A percentile compares a stretch with the other conserved stretches of the same genome.
These are phyloP conservation scores for Polydrusus tereticollis DNA, from an alignment of 2,888 invertebrate species.

Conservation along the genomic window DNA sequence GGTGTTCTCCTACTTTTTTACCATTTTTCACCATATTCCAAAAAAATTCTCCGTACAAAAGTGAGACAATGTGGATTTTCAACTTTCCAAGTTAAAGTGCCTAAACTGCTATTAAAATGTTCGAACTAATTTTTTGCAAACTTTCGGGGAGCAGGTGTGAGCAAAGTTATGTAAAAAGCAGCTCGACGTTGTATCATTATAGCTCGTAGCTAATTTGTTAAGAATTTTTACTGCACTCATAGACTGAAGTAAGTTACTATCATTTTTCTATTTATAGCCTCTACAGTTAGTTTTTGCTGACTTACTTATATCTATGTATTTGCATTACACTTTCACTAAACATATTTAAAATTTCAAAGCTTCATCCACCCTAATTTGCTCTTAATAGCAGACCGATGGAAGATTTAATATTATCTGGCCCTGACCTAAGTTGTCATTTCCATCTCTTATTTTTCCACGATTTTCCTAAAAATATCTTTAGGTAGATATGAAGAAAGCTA, in stretches of 20 bases:
- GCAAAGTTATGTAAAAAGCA: conserved; percentile 43
- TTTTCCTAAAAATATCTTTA: conserved; percentile 5
- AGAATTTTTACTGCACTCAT: conserved; percentile 46
- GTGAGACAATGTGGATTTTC: conserved; percentile 37
- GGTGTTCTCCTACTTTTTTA: conserved; percentile 8
- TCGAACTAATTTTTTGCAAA: conserved; percentile 28
- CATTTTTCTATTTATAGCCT: conserved; percentile 44
- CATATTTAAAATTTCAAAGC: background rate
- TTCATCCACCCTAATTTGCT: background rate
- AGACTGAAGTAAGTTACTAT: conserved; percentile 46
- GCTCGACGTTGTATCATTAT: conserved; percentile 31
- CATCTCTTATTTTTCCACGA: background rate
- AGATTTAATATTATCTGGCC: background rate
- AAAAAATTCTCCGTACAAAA: background rate
- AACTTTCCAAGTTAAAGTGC: conserved; percentile 18
- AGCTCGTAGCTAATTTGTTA: conserved; percentile 41
- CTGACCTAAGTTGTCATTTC: conserved; percentile 4
- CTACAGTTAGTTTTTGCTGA: conserved; percentile 21
- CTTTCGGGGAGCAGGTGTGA: conserved; percentile 33
- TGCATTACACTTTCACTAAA: background rate
- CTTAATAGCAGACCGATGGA: background rate
- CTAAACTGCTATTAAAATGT: conserved; percentile 31
- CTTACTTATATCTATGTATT: no score
- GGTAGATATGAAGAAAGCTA: background rate
- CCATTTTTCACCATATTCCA: conserved; percentile 10